These are phyloP conservation scores for Cisticola juncidis DNA, from an alignment of 2,113 vertebrate species.

Conservation along the genomic window DNA sequence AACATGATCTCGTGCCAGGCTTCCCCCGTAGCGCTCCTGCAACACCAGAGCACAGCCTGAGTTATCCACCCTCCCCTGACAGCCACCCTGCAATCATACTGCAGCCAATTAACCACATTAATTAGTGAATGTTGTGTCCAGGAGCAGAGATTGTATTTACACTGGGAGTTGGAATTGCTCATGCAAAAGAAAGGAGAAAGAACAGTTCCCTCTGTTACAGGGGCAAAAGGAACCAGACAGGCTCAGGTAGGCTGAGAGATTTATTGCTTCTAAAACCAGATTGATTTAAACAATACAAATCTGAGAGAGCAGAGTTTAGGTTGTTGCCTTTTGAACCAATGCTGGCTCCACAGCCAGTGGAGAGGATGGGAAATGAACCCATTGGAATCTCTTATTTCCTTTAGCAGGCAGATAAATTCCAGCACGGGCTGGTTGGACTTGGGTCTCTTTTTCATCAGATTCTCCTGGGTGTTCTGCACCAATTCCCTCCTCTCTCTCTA, in stretches of 20 bases:
- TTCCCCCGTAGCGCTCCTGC: conserved; percentile 93
- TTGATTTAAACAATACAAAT: not conserved
- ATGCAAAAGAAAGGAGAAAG: not conserved
- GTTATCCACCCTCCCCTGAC: not conserved
- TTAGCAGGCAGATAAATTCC: not conserved
- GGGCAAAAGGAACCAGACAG: not conserved
- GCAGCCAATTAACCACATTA: not conserved
- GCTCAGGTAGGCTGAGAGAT: not conserved
- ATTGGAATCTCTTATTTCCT: not conserved
- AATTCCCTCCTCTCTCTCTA: not conserved
- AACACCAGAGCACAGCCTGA: not conserved
- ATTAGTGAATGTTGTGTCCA: not conserved
- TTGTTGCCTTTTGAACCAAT: not conserved
- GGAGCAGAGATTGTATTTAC: not conserved
- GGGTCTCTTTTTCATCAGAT: not conserved
- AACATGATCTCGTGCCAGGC: conserved; percentile 98
- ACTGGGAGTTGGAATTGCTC: not conserved
- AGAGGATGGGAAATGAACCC: not conserved
- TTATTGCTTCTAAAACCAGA: not conserved
- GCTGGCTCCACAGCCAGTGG: not conserved
- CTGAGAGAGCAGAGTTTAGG: not conserved
- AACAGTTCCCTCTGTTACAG: not conserved
- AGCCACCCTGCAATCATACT: not conserved
- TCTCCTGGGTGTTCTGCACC: not conserved
- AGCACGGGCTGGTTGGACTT: not conserved